Evolutionary conservation across 1,140 invertebrate genomes (phyloP).

Genomic region (Caenorhabditis remanei): DNA sequence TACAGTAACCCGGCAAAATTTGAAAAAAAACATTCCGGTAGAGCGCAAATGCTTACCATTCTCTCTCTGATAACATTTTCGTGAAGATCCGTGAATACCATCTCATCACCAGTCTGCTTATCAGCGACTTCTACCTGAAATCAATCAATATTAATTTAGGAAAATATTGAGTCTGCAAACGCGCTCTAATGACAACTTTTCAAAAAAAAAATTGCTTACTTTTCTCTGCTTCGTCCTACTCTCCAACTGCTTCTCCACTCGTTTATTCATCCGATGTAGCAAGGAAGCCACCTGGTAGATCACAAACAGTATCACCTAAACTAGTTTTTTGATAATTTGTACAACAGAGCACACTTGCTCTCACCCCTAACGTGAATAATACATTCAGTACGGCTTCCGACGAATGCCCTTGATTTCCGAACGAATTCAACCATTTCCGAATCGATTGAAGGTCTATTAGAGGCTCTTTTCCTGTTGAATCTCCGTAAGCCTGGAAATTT

Average conservation of each 20-base stretch:
- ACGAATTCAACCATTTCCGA: conserved; percentile 27
- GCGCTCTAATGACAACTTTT: background rate
- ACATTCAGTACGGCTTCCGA: conserved; percentile 38
- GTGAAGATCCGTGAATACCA: conserved; percentile 42
- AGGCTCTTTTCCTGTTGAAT: conserved; percentile 51
- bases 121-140: conserved; percentile 19
- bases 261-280: conserved; percentile 29
- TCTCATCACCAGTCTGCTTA: conserved; percentile 19
- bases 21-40: background rate
- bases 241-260: conserved; percentile 37
- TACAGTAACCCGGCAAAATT: background rate
- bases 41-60: background rate
- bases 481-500: conserved; percentile 16
- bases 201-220: background rate
- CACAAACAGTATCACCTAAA: conserved; percentile 30
- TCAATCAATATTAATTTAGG: too few species aligned
- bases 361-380: conserved; percentile 16
- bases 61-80: conserved; percentile 13
- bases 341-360: conserved; percentile 22
- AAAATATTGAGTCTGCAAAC: too few species aligned
- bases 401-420: conserved; percentile 38
- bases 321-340: background rate
- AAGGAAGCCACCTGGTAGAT: conserved; percentile 42
- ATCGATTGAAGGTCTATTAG: conserved; percentile 44
- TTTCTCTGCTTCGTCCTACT: conserved; percentile 29